Evolutionary conservation across 2,888 invertebrate species (phyloP).

Genomic region (Oxyteleia sp.): DNA sequence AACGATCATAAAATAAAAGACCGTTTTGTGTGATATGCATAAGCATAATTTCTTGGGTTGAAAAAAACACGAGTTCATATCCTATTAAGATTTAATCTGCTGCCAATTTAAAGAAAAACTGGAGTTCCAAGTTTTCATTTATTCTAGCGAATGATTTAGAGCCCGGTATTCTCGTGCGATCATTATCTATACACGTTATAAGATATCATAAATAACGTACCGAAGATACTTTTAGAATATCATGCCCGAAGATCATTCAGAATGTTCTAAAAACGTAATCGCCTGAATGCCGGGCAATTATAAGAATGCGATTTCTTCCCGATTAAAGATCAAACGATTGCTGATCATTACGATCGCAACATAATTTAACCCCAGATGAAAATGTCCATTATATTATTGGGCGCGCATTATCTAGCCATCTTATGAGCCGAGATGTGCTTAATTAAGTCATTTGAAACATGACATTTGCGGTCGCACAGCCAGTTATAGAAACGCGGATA

Average conservation of each 20-base stretch:
- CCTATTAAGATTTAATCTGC: conserved; percentile 72
- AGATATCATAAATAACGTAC: conserved; percentile 68
- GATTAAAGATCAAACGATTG: conserved; percentile 61
- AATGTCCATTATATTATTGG: conserved; percentile 38
- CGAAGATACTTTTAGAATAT: conserved; percentile 64
- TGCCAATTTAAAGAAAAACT: conserved; percentile 71
- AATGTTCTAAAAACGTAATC: conserved; percentile 60
- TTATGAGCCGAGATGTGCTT: conserved; percentile 25
- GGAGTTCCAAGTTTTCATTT: conserved; percentile 63
- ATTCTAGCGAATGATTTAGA: conserved; percentile 65
- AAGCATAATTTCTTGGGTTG: conserved; percentile 43
- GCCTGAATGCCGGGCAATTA: conserved; percentile 52
- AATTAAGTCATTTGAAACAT: conserved; percentile 59
- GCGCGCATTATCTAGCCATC: conserved; percentile 40
- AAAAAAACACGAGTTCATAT: conserved; percentile 56
- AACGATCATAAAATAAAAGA: conserved; percentile 52
- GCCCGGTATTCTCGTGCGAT: conserved; percentile 52
- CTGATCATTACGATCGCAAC: conserved; percentile 39
- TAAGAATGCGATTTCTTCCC: conserved; percentile 45
- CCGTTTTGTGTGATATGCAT: conserved; percentile 23
- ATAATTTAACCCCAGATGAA: conserved; percentile 35
- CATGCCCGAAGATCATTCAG: conserved; percentile 58
- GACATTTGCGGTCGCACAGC: conserved; percentile 17
- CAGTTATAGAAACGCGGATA: conserved; percentile 2
- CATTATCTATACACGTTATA: conserved; percentile 66